Evolutionary conservation across 2,797 vertebrate species (phyloP).

Genomic region (Anguilla anguilla): DNA sequence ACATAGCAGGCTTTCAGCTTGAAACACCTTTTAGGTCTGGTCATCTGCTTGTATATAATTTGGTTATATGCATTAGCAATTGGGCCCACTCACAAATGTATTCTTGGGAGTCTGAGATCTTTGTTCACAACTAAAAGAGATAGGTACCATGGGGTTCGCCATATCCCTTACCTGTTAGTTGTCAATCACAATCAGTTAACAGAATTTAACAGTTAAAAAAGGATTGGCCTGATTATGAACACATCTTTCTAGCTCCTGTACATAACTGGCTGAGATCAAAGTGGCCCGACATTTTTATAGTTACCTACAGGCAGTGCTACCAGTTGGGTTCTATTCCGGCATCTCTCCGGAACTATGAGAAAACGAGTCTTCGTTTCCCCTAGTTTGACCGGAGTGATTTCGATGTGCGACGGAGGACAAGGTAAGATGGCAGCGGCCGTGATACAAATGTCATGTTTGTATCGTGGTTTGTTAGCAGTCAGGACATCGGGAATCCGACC

Average conservation of each 20-base stretch:
- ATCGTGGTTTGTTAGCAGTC: constrained; percentile 79
- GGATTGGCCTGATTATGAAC: background rate
- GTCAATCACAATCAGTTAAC: background rate
- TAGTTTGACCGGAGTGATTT: constrained; percentile 44
- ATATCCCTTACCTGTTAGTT: background rate
- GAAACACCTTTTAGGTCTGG: background rate
- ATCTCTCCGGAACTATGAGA: constrained; percentile 11
- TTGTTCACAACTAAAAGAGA: background rate
- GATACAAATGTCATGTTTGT: constrained; percentile 77
- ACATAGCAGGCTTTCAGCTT: background rate
- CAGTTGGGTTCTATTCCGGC: background rate
- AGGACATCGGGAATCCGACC: constrained; percentile 68
- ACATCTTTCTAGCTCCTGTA: background rate
- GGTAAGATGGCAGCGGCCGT: constrained; percentile 79
- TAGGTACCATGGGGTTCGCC: background rate
- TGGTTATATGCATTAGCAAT: no score
- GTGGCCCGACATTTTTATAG: background rate
- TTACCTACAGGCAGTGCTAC: background rate
- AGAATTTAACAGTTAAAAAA: background rate
- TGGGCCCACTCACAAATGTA: no score
- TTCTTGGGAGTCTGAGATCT: no score
- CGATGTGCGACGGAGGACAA: constrained; percentile 58
- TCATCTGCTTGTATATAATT: background rate
- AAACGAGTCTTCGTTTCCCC: background rate
- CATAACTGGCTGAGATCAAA: background rate